Evolutionary conservation across 1,140 invertebrate genomes (phyloP).

Genomic region (Ceratoteleas bidentatus): DNA sequence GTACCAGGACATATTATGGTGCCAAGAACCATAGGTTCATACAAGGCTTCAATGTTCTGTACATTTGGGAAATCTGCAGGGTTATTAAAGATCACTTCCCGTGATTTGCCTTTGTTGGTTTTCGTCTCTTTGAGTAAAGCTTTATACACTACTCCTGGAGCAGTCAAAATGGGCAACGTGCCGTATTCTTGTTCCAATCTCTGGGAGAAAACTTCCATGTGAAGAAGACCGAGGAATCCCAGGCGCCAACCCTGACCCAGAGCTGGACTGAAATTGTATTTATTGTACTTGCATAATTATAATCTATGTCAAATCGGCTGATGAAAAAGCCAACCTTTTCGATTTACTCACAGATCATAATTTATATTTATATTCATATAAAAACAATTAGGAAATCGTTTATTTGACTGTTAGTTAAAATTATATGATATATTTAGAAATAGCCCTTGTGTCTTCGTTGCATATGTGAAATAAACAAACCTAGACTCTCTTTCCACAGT

Average conservation of each 20-base stretch:
- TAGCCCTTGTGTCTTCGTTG: no score
- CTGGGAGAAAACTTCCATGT: constrained; percentile 98
- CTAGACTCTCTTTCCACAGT: constrained; percentile 89
- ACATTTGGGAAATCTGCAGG: constrained; percentile 89
- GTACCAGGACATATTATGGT: constrained; percentile 93
- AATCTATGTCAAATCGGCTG: no score
- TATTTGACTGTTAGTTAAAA: no score
- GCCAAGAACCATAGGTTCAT: constrained; percentile 93
- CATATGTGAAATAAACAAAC: constrained; percentile 80
- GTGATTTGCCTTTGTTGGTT: constrained; percentile 85
- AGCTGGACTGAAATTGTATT: constrained; percentile 86
- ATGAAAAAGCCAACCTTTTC: no score
- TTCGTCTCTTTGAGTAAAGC: constrained; percentile 87
- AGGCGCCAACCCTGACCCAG: constrained; percentile 96
- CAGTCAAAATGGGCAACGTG: constrained; percentile 93
- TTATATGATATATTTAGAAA: no score
- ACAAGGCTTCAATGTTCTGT: constrained; percentile 86
- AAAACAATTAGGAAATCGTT: no score
- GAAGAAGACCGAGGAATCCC: constrained; percentile 96
- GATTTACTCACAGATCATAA: no score
- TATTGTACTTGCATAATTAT: no score
- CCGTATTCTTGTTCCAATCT: constrained; percentile 96
- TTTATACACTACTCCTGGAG: constrained; percentile 97
- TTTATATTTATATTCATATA: no score
- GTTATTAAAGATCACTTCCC: constrained; percentile 90